These are phyloP conservation scores for Diplosoma virens DNA, from an alignment of 23 tunicate species.

Conservation along the genomic window DNA sequence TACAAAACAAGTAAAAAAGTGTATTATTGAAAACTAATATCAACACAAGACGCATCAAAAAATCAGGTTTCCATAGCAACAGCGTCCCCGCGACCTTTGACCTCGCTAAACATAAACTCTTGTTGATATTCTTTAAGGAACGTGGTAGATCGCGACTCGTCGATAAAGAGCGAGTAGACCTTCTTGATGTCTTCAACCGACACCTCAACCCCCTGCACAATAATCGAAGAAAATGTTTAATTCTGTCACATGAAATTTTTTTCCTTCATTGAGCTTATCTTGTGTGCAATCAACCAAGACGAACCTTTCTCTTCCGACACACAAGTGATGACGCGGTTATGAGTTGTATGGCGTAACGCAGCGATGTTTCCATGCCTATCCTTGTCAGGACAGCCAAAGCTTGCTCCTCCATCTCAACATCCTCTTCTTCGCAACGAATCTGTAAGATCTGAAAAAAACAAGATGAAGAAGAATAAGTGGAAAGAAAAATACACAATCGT, in stretches of 20 bases:
- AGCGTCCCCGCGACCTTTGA: slow-evolving; percentile 68
- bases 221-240: background rate
- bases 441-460: slow-evolving; percentile 48
- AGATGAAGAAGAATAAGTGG: background rate
- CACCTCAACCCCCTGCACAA: slow-evolving; percentile 76
- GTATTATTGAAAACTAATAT: too few species aligned
- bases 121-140: slow-evolving; percentile 92
- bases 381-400: slow-evolving; percentile 81
- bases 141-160: slow-evolving; percentile 91
- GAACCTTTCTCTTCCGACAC: slow-evolving; percentile 73
- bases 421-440: slow-evolving; percentile 90
- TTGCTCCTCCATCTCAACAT: slow-evolving; percentile 94
- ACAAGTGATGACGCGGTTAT: slow-evolving; percentile 86
- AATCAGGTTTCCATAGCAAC: slow-evolving; percentile 56
- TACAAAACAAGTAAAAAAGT: too few species aligned
- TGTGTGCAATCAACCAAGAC: background rate
- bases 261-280: background rate
- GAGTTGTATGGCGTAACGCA: slow-evolving; percentile 96
- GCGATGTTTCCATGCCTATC: slow-evolving; percentile 91
- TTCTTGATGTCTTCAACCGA: slow-evolving; percentile 82
- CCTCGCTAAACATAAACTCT: slow-evolving; percentile 80
- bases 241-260: background rate
- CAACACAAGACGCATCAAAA: too few species aligned
- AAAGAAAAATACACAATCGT: background rate
- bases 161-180: slow-evolving; percentile 87